Evolutionary conservation across 2,113 vertebrate genomes (phyloP).

Genomic region (Eulacestoma nigropectus): DNA sequence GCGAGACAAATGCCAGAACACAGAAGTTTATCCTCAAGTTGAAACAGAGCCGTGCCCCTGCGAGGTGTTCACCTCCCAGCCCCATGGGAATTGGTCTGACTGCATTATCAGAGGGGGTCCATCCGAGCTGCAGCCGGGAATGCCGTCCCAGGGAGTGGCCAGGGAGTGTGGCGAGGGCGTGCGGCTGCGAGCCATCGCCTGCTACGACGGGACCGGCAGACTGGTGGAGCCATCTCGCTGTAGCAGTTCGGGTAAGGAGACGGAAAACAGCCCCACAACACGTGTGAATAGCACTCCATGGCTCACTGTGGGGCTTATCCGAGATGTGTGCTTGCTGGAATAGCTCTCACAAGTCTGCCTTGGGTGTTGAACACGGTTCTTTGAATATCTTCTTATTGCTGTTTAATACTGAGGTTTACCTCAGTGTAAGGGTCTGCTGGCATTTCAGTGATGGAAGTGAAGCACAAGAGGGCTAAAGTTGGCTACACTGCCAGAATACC

Average conservation of each 20-base stretch:
- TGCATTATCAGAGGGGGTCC: slow-evolving; percentile 77
- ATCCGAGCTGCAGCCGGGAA: slow-evolving; percentile 32
- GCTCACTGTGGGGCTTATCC: not conserved
- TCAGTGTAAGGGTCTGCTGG: not conserved
- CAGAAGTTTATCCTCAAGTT: slow-evolving; percentile 78
- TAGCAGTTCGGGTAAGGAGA: slow-evolving; percentile 81
- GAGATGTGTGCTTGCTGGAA: not conserved
- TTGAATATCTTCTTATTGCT: not conserved
- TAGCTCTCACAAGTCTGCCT: not conserved
- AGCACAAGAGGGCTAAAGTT: not conserved
- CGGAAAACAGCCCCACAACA: accelerated
- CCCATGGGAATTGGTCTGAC: slow-evolving; percentile 90
- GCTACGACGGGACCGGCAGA: slow-evolving; percentile 76
- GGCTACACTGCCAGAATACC: not conserved
- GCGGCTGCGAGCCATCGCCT: slow-evolving; percentile 80
- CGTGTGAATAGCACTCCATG: accelerated
- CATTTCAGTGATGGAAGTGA: not conserved
- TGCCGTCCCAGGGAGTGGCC: slow-evolving; percentile 34
- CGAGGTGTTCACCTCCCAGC: slow-evolving; percentile 76
- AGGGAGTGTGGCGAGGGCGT: slow-evolving; percentile 85
- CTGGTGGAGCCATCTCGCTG: slow-evolving; percentile 80
- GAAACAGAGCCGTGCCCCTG: slow-evolving; percentile 86
- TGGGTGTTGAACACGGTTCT: not conserved
- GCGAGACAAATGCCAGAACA: slow-evolving; percentile 85
- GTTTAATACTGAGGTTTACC: not conserved